Base-by-base conservation (phyloP, 2,113 vertebrate species). In the Mionectes macconnelli region DNA sequence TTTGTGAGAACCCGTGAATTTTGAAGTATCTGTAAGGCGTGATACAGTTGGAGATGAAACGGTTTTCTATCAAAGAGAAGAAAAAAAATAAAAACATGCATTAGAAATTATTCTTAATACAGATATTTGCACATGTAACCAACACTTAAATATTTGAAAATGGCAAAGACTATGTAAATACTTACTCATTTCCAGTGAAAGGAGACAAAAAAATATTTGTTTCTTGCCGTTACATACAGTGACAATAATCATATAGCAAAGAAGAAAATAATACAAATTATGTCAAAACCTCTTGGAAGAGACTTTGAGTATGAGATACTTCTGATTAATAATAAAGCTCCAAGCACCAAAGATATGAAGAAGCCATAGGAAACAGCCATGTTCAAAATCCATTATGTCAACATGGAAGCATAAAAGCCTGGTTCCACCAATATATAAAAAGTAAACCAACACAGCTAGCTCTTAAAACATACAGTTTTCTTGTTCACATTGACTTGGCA, bases 1-100 rank as follows among this genome's bases (percentile, higher is more conserved):
- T 97, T 99, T 99, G 98, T 99, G 99, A 63, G 99, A 99, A 44
- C 99, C 99, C 0, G 99, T 99, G 97, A 99, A 99, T 97, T 98
- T 99, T 94, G 97, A 98, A 81, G 99, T 98, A 98, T 99, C 99
- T 4, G 99, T 99, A 63, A 99, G 99, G 45, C 99, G 98, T 10
- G 99, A 99, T 84, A 99, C 99, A 1, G 99, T 99, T 8, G 99
- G 99, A 33, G 99, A 99, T 14, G 99, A 98, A 96, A 99, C 98
- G 0, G 99, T 98, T 98, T 98, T 99, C 99, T 99, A 50, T 96
- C 67, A 77, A 56, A 91, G n/a, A 75, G 79, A 74, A 73, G 14
- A 87, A 63, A 89, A 12, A 83, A 52, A 52, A 73, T n/a, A 69
- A 63, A 31, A 73, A 60, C 12, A 23, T 5, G 27, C 27, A 90